Evolutionary conservation across 2,888 invertebrate genomes (phyloP), one percentile per base, ranked within the genome.

Genomic region (Melieria picta): DNA sequence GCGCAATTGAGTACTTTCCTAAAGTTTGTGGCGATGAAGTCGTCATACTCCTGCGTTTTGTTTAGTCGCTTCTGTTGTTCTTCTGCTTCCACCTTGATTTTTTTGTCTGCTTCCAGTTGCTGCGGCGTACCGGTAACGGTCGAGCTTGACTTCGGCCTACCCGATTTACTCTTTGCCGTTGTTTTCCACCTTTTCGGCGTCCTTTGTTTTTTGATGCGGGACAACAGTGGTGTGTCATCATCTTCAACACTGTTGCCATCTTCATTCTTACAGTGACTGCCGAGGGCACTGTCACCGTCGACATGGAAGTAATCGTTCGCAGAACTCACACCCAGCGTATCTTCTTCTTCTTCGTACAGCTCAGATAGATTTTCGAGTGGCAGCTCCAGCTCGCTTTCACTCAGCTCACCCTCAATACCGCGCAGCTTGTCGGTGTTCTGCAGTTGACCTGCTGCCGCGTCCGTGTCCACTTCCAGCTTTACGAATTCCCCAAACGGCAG

Each of bases 271-370:
- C 7, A 1, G 5, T 9, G 11, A 9, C 42, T 6, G 13, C 3
- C 13, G 42, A 7, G 7, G 42, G 9, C 5, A 30, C 47, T 42
- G 46, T 63, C 56, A 13, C 47, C 48, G 47, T n/a, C 56, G 30
- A 7, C 30, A 30, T 30, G 2, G 30, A 30, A 30, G 30, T 30
- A 1, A 30, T 30, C 30, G 30, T 30, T 30, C 0, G 30, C 30
- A 30, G 30, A 30, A 3, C 1, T 30, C 30, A 30, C 2, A 30
- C 30, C 30, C 30, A 30, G 30, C 30, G 30, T 30, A 30, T 30
- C 30, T 30, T 95, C 96, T 42, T 94, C 94, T 88, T 96, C 95
- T 88, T 95, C 95, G 87, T 95, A 95, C 87, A 95, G 95, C 7
- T 4, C 58, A 52, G 13, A 11, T 52, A 13, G 52, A 4, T 4